phyloP scores from a whole-genome alignment of 2,797 vertebrate genomes.

The Gymnoscopelus braueri region DNA sequence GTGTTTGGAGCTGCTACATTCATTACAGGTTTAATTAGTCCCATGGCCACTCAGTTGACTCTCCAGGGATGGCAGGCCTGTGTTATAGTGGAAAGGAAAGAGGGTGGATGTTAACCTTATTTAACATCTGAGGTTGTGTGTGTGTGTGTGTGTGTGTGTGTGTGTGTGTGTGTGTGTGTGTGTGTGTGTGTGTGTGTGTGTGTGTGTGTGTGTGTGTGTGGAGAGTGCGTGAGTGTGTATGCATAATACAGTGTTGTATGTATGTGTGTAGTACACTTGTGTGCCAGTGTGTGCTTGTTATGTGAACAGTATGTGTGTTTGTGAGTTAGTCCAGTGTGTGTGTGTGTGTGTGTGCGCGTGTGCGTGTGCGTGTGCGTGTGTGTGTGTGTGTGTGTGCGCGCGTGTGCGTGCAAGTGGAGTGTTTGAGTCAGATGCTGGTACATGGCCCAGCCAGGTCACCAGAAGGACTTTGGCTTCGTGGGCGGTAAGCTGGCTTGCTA shows the following conservation, averaged over 20 bases:
- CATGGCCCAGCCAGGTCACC: conserved; percentile 33
- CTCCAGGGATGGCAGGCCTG: conserved; percentile 55
- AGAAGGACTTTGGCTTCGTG: conserved; percentile 30
- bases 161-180: background rate
- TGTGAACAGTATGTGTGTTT: background rate
- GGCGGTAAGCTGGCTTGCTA: conserved; percentile 38
- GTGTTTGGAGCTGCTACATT: conserved; percentile 60
- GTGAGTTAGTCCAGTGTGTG: background rate
- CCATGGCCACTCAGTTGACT: conserved; percentile 65
- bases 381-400: too few species aligned
- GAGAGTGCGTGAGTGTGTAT: background rate
- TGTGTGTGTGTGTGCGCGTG: background rate
- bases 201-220: background rate
- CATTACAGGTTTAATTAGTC: conserved; percentile 79
- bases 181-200: background rate
- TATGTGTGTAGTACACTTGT: conserved; percentile 21
- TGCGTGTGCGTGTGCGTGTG: background rate
- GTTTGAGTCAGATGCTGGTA: conserved; percentile 41
- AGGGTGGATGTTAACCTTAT: conserved; percentile 56
- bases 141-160: conserved; percentile 21
- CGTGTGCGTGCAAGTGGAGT: conserved; percentile 19
- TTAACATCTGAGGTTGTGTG: conserved; percentile 62
- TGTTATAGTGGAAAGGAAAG: conserved; percentile 57
- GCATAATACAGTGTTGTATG: too few species aligned
- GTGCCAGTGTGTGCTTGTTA: conserved; percentile 31